These are phyloP conservation scores for Latrodectus elegans DNA, from an alignment of 2,888 invertebrate genomes.

Conservation along the genomic window DNA sequence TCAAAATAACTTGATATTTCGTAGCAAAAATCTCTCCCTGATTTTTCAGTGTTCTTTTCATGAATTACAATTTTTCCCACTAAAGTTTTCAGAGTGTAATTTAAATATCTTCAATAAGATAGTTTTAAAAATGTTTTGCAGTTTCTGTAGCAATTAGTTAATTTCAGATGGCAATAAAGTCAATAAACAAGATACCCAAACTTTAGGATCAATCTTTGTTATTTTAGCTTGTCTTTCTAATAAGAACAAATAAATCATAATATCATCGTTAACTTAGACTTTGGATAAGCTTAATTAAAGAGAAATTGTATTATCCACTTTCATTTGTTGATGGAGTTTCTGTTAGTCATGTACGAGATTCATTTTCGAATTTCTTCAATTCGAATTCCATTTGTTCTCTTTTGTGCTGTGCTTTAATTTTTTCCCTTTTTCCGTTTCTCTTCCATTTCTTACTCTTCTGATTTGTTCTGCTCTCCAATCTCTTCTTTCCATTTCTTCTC, in stretches of 20 bases:
- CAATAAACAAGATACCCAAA: neutral
- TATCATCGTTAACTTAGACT: neutral
- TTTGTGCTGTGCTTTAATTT: neutral
- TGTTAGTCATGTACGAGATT: neutral
- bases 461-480: neutral
- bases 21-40: neutral
- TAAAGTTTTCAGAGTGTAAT: neutral
- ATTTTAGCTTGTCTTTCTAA: neutral
- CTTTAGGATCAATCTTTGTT: neutral
- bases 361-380: neutral
- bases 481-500: neutral
- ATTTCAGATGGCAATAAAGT: neutral
- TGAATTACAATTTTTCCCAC: neutral
- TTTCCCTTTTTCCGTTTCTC: neutral
- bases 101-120: slow-evolving; percentile 2
- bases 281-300: neutral
- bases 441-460: neutral
- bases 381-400: neutral
- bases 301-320: neutral
- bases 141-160: neutral
- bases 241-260: neutral
- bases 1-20: slow-evolving; percentile 6
- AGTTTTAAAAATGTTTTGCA: slow-evolving; percentile 4
- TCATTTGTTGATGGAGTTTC: neutral
- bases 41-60: neutral